Evolutionary conservation across 2,888 invertebrate genomes (phyloP).

Genomic region (Perithous albicinctus): DNA sequence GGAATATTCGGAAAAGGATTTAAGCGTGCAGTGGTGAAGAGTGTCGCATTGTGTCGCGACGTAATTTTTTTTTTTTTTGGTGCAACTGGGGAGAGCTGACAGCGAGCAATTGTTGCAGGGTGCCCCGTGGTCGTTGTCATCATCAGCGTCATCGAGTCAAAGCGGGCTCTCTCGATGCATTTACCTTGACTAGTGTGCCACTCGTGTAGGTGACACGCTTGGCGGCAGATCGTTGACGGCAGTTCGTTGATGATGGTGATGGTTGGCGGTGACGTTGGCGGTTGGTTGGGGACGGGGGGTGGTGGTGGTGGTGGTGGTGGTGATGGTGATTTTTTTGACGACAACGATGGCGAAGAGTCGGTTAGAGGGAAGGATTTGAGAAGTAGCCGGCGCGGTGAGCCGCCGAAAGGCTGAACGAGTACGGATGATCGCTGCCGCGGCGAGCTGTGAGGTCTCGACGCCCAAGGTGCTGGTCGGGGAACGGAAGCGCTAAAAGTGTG

Average conservation of each 20-base stretch:
- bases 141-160: conserved; percentile 26
- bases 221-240: conserved; percentile 37
- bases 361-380: conserved; percentile 89
- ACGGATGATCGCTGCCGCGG: conserved; percentile 87
- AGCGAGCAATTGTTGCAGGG: conserved; percentile 1
- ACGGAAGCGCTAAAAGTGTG: conserved; percentile 95
- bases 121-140: conserved; percentile 22
- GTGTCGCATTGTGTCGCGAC: not conserved
- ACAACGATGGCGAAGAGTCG: conserved; percentile 42
- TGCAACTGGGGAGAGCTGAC: conserved; percentile 21
- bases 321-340: conserved; percentile 27
- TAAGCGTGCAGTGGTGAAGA: not conserved
- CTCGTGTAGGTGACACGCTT: conserved; percentile 74
- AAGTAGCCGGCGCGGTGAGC: conserved; percentile 94
- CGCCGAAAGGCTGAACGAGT: conserved; percentile 89
- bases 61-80: not conserved
- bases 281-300: conserved; percentile 74
- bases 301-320: conserved; percentile 50
- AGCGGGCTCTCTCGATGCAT: conserved; percentile 45
- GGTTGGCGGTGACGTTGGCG: conserved; percentile 78
- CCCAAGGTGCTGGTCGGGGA: conserved; percentile 97
- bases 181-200: conserved; percentile 82
- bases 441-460: conserved; percentile 90
- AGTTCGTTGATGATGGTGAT: conserved; percentile 78
- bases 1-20: not conserved